phyloP scores from a whole-genome alignment of 2,888 invertebrate species.

The Drosophila ustulata region DNA sequence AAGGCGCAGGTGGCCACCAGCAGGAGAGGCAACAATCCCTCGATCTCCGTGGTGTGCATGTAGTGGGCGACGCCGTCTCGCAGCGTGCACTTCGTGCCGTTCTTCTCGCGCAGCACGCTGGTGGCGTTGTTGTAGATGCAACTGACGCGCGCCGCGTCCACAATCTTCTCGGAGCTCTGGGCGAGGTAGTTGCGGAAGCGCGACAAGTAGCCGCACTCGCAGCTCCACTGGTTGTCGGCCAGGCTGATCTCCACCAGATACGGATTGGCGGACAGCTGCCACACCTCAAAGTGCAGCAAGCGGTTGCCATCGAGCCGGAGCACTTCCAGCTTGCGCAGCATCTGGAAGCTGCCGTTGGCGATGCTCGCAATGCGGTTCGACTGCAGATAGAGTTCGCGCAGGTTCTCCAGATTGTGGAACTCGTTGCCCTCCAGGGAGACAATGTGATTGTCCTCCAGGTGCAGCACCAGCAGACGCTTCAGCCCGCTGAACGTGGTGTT shows the following conservation, averaged over 20 bases:
- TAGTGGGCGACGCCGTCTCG: constrained; percentile 90
- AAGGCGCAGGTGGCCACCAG: constrained; percentile 92
- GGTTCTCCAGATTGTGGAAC: constrained; percentile 91
- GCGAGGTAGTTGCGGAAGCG: constrained; percentile 92
- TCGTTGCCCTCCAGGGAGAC: constrained; percentile 92
- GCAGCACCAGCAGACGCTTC: constrained; percentile 91
- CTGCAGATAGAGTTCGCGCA: constrained; percentile 94
- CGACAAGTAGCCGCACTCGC: constrained; percentile 94
- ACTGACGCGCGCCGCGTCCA: constrained; percentile 91
- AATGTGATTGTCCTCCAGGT: constrained; percentile 94
- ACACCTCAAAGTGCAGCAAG: constrained; percentile 92
- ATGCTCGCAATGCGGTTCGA: constrained; percentile 93
- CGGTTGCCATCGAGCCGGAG: constrained; percentile 94
- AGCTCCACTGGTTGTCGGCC: constrained; percentile 95
- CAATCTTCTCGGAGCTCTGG: constrained; percentile 91
- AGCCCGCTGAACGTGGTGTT: constrained; percentile 97
- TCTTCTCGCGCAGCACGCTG: constrained; percentile 91
- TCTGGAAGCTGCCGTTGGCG: constrained; percentile 93
- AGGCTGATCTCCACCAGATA: constrained; percentile 94
- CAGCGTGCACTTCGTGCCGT: constrained; percentile 91
- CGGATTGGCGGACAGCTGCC: constrained; percentile 93
- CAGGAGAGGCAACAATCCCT: constrained; percentile 92
- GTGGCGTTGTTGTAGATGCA: constrained; percentile 92
- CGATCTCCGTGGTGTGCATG: constrained; percentile 88
- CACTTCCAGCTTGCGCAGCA: constrained; percentile 92